Evolutionary conservation across 2,888 invertebrate genomes (phyloP).

Genomic region (Nomada goodeniana): DNA sequence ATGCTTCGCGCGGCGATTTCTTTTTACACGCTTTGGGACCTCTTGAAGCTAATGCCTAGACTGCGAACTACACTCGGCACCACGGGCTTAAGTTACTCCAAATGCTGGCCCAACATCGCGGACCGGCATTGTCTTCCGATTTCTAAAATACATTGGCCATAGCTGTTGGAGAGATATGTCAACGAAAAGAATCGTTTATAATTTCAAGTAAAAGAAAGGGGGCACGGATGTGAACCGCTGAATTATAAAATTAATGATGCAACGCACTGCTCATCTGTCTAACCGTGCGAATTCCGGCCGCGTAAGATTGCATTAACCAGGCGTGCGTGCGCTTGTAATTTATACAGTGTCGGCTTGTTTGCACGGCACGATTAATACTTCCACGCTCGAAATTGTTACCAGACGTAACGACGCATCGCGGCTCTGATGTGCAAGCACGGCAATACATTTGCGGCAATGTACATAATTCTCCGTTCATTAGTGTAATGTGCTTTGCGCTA

Average conservation of each 20-base stretch:
- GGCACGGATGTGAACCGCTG: too few relatives aligned
- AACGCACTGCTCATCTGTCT: slow-evolving; percentile 28
- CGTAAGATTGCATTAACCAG: slow-evolving; percentile 48
- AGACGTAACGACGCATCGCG: slow-evolving; percentile 58
- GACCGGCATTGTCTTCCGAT: too few relatives aligned
- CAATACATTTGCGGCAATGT: slow-evolving; percentile 68
- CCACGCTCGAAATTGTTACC: slow-evolving; percentile 69
- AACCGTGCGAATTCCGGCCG: slow-evolving; percentile 37
- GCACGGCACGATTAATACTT: slow-evolving; percentile 68
- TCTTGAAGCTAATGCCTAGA: too few relatives aligned
- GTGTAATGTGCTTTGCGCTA: slow-evolving; percentile 70
- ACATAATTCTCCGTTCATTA: slow-evolving; percentile 74
- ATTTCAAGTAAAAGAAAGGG: too few relatives aligned
- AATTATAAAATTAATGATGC: slow-evolving; percentile 36
- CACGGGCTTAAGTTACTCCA: too few relatives aligned
- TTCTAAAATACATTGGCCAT: too few relatives aligned
- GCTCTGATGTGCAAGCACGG: slow-evolving; percentile 55
- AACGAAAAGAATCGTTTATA: too few relatives aligned
- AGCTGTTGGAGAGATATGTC: too few relatives aligned
- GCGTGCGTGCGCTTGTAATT: slow-evolving; percentile 45
- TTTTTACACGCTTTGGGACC: too few relatives aligned
- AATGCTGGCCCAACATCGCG: too few relatives aligned
- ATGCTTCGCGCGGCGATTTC: too few relatives aligned
- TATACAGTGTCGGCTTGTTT: slow-evolving; percentile 57
- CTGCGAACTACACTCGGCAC: too few relatives aligned